phyloP scores from a whole-genome alignment of 2,888 invertebrate species.

The Pseudococcus longispinus region DNA sequence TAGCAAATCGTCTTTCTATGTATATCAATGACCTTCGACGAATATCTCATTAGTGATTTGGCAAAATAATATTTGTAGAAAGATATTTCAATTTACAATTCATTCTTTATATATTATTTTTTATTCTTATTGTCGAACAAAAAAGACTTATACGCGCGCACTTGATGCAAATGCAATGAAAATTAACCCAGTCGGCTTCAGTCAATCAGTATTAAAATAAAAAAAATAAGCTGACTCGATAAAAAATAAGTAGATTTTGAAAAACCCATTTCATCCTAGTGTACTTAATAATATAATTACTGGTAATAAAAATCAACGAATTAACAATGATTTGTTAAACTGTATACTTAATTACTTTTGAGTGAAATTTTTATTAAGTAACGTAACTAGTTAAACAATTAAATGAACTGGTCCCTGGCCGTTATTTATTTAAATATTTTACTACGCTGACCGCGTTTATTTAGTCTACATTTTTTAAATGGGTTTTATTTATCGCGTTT shows the following conservation, averaged over 20 bases:
- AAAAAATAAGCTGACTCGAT: neutral
- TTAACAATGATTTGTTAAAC: neutral
- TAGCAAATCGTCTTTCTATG: neutral
- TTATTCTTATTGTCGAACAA: neutral
- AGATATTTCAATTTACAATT: neutral
- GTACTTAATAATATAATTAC: neutral
- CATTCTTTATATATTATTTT: neutral
- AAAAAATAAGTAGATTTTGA: conserved; percentile 4
- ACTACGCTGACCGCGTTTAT: neutral
- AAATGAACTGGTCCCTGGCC: neutral
- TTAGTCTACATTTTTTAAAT: neutral
- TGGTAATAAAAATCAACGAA: neutral
- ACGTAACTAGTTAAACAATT: neutral
- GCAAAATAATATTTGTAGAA: neutral
- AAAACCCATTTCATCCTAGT: neutral
- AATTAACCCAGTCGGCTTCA: neutral
- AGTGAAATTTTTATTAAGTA: neutral
- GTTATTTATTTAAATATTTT: neutral
- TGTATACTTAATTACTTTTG: neutral
- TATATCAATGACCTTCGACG: neutral
- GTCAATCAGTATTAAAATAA: neutral
- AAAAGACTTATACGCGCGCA: neutral
- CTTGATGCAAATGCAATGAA: neutral
- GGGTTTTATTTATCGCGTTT: neutral
- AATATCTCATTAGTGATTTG: neutral